phyloP scores from a whole-genome alignment of 2,797 vertebrate species.

The Acrocephalus scirpaceus region DNA sequence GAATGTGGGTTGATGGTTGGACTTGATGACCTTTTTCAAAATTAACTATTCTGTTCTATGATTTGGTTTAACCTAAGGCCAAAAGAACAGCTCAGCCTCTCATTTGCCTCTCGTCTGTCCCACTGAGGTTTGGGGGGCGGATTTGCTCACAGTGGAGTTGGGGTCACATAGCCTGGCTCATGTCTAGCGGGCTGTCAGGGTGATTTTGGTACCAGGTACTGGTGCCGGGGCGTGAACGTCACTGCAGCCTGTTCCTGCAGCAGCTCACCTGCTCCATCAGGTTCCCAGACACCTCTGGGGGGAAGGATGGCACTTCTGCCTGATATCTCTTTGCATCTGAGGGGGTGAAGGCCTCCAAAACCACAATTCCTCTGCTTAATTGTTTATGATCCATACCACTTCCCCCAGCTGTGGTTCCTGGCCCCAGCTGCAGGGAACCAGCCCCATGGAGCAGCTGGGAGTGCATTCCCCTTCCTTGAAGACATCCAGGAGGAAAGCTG shows the following conservation, averaged over 20 bases:
- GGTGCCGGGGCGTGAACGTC: accelerated
- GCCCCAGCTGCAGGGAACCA: not conserved
- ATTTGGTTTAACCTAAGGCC: not conserved
- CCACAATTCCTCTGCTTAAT: not conserved
- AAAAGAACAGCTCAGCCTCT: not conserved
- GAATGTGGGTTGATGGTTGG: not conserved
- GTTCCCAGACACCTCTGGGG: not conserved
- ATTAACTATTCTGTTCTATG: not conserved
- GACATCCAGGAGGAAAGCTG: not conserved
- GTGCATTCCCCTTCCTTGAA: not conserved
- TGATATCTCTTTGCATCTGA: not conserved
- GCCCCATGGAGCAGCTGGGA: not conserved
- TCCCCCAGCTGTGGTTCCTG: slow-evolving; percentile 20
- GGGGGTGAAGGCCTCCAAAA: not conserved
- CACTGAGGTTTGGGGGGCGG: not conserved
- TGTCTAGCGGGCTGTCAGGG: accelerated
- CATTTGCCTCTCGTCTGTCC: not conserved
- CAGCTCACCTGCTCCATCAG: not conserved
- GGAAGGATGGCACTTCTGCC: not conserved
- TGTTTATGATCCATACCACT: not conserved
- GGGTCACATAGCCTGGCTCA: not conserved
- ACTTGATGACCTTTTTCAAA: too few relatives aligned
- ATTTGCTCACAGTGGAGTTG: not conserved
- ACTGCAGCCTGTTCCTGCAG: accelerated
- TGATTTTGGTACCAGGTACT: not conserved